Percentiles rank a stretch among this genome's conserved stretches.
These are phyloP conservation scores for Aspidapion aeneum DNA, from an alignment of 2,888 invertebrate species.

Conservation along the genomic window DNA sequence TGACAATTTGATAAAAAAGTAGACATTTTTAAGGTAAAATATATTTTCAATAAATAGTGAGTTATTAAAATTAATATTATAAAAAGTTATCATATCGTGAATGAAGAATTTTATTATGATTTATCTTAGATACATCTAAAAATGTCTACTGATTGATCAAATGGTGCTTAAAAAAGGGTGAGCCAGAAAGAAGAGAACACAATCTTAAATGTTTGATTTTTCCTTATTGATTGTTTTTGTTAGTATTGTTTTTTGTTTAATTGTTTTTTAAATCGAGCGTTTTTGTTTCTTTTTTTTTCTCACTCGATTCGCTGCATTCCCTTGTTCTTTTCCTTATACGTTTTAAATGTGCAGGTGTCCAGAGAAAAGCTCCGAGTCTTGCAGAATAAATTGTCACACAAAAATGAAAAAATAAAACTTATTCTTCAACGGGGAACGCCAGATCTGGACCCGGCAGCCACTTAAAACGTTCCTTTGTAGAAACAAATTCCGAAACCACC, in stretches of 20 bases:
- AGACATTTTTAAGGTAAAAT: not conserved
- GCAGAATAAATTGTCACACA: constrained; percentile 83
- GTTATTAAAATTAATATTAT: no score
- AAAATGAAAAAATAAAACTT: constrained; percentile 84
- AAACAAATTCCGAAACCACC: constrained; percentile 24
- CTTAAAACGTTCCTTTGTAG: constrained; percentile 42
- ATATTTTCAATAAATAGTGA: not conserved
- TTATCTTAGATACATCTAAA: no score
- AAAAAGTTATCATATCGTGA: no score
- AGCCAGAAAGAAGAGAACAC: constrained; percentile 41
- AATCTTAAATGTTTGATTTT: constrained; percentile 34
- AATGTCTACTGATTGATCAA: no score
- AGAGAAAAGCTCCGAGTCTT: constrained; percentile 82
- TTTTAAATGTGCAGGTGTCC: constrained; percentile 62
- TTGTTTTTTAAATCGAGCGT: constrained; percentile 1
- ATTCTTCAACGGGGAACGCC: constrained; percentile 85
- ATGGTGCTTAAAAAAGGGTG: no score
- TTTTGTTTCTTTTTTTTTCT: constrained; percentile 47
- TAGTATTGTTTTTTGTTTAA: constrained; percentile 21
- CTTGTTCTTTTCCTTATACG: constrained; percentile 30
- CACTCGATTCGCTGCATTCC: constrained; percentile 47
- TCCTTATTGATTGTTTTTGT: constrained; percentile 33
- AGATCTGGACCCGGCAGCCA: constrained; percentile 72
- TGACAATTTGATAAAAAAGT: not conserved
- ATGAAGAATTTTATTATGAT: no score